Evolutionary conservation across 2,888 invertebrate species (phyloP).

Genomic region (Volucella zonaria): DNA sequence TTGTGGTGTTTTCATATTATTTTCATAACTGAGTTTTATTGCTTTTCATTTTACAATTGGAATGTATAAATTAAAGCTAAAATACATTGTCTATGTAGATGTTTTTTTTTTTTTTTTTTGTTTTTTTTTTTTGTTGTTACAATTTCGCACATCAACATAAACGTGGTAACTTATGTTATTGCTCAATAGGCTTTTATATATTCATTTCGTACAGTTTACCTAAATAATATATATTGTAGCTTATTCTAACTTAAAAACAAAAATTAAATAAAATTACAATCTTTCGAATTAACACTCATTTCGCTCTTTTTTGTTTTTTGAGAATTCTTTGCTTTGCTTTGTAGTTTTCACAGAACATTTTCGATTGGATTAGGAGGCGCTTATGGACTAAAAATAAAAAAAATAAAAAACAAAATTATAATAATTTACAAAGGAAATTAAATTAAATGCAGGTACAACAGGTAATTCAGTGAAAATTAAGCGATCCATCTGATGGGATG

Average conservation of each 20-base stretch:
- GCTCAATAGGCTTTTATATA: not conserved
- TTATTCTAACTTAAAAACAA: not conserved
- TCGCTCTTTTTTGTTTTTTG: not conserved
- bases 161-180: not conserved
- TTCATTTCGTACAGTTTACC: conserved; percentile 14
- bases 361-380: conserved; percentile 5
- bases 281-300: not conserved
- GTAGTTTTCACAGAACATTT: conserved; percentile 38
- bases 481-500: too few species aligned
- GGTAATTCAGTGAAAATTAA: not conserved
- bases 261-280: not conserved
- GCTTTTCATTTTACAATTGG: conserved; percentile 48
- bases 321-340: not conserved
- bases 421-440: not conserved
- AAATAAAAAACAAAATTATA: not conserved
- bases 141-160: conserved; percentile 17
- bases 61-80: conserved; percentile 51
- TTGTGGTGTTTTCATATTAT: not conserved
- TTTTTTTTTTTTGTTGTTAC: not conserved
- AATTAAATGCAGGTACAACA: conserved; percentile 29
- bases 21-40: conserved; percentile 39
- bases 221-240: not conserved
- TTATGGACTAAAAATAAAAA: not conserved
- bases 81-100: conserved; percentile 34
- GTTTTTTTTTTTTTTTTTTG: conserved; percentile 9